These are phyloP conservation scores for Drosophila equinoxialis DNA, from an alignment of 1,140 invertebrate genomes.

Conservation along the genomic window DNA sequence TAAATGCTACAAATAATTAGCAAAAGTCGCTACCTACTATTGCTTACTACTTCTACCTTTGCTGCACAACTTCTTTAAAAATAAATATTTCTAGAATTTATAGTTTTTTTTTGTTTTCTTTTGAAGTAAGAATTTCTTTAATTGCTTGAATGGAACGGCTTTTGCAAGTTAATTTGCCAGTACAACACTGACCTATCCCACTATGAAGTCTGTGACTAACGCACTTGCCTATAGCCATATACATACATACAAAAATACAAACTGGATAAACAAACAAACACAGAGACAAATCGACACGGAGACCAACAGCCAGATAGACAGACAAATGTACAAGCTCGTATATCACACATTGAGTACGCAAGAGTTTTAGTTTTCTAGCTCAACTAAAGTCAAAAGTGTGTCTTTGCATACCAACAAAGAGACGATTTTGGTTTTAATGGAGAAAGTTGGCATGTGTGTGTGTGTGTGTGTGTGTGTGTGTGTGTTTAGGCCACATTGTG, in stretches of 20 bases:
- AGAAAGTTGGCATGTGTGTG: constrained; percentile 46
- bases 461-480: constrained; percentile 22
- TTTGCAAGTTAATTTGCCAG: not conserved
- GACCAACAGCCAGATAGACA: not conserved
- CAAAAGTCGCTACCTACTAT: too few relatives aligned
- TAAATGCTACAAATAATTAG: too few relatives aligned
- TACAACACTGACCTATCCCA: not conserved
- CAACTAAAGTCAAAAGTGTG: constrained; percentile 35
- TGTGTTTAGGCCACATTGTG: constrained; percentile 2
- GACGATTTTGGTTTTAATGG: constrained; percentile 47
- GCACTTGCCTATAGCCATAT: not conserved
- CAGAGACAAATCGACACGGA: not conserved
- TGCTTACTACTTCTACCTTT: too few relatives aligned
- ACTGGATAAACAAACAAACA: not conserved
- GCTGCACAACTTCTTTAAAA: too few relatives aligned
- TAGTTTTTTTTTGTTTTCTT: too few relatives aligned
- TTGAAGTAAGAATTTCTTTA: not conserved
- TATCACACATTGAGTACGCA: constrained; percentile 25
- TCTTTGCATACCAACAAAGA: constrained; percentile 50
- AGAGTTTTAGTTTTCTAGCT: constrained; percentile 34
- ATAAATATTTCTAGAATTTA: too few relatives aligned
- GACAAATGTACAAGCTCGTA: constrained; percentile 3
- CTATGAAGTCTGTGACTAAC: not conserved
- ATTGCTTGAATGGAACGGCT: not conserved
- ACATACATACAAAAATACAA: not conserved